A percentile compares a stretch with the other conserved stretches of the same genome.
These are phyloP conservation scores for Ctenopoma kingsleyae DNA, from an alignment of 2,797 vertebrate species.

Conservation along the genomic window DNA sequence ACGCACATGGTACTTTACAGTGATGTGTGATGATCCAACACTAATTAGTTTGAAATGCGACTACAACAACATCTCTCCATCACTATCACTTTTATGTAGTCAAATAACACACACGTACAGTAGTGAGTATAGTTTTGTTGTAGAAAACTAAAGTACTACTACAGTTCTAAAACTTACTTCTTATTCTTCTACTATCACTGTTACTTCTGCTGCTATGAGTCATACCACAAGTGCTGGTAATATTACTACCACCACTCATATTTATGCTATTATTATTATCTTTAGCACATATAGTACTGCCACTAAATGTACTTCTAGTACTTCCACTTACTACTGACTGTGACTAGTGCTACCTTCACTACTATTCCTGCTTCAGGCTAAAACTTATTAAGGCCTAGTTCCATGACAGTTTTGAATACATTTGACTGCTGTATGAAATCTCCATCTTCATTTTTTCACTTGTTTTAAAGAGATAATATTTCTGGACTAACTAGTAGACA, in stretches of 20 bases:
- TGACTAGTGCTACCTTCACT: neutral
- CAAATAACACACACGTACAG: constrained; percentile 21
- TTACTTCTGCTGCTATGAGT: neutral
- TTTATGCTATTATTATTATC: too few relatives aligned
- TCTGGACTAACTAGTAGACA: too few relatives aligned
- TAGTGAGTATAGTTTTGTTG: neutral
- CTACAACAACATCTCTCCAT: constrained; percentile 36
- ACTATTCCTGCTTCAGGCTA: too few relatives aligned
- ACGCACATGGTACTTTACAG: constrained; percentile 17
- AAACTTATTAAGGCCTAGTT: too few relatives aligned
- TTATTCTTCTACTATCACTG: neutral
- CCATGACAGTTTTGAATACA: too few relatives aligned
- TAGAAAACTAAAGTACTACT: neutral
- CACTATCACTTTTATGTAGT: constrained; percentile 49
- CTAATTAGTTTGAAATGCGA: constrained; percentile 50
- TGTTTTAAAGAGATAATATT: neutral
- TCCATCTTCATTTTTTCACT: too few relatives aligned
- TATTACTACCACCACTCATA: neutral
- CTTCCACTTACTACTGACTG: neutral
- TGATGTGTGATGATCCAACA: neutral
- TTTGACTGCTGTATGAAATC: too few relatives aligned
- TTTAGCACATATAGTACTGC: neutral
- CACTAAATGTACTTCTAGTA: too few relatives aligned
- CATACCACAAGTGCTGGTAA: neutral
- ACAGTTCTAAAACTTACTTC: constrained; percentile 8